Base-by-base conservation (phyloP, 2,113 vertebrate species). In the Andinoacara biseriatus region DNA sequence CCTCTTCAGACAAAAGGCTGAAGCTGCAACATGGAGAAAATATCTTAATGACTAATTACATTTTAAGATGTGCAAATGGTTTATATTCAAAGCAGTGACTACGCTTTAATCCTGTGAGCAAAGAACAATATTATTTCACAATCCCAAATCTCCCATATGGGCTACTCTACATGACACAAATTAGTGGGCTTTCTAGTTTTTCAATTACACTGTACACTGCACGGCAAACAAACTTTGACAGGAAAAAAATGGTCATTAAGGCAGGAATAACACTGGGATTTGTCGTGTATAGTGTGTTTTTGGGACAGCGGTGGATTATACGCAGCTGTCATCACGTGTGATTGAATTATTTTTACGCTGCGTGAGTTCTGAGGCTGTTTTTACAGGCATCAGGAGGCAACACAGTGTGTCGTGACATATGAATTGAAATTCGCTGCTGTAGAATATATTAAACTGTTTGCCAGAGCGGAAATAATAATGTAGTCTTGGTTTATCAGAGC, bases 21-120 rank as follows among this genome's bases (percentile, higher is more conserved):
- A 80, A 78, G 59, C 83, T 46, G 91, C 86, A 90, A 82, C 87
- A 86, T 22, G 52, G 61, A 79, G 67, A 67, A 91, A 90, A 87
- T 74, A 89, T 93, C 91, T 90, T 84, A 87, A 85, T 90, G 87
- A 92, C 82, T 93, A 93, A 92, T 93, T 92, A 91, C 88, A 87
- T 90, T 92, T 91, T 83, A 90, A 90, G 87, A 90, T 87, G 90
- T 90, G 81, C 72, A 93, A 93, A 92, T 81, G 83, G 79, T 88
- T 87, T 85, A 81, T 85, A 80, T 86, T 89, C 85, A 90, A 90
- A 85, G 87, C 86, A 20, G 57, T 22, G 85, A 69, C 75, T 76
- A 3, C 13, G 77, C 82, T 89, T 90, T 93, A 81, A 85, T 91
- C 89, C 65, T 86, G 82, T 74, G 80, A 86, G 85, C 87, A 90